phyloP scores from a whole-genome alignment of 1,140 invertebrate species.

The Artemia franciscana region DNA sequence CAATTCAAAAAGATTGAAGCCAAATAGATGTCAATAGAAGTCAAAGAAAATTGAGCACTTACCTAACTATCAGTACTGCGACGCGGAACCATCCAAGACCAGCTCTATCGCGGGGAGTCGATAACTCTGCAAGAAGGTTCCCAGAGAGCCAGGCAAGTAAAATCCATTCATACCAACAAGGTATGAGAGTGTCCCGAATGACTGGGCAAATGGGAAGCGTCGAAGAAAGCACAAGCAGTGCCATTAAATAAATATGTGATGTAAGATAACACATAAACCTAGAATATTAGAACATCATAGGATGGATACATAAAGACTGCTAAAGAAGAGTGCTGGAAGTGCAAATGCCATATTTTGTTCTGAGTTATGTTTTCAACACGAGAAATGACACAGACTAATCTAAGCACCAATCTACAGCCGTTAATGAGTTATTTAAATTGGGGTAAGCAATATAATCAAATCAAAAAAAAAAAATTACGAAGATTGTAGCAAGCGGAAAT shows the following conservation, averaged over 20 bases:
- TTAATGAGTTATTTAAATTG: too few species aligned
- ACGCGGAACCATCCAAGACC: conserved; percentile 62
- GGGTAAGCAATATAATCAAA: too few species aligned
- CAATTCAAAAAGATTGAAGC: conserved; percentile 16
- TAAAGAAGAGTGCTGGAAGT: too few species aligned
- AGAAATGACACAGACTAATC: too few species aligned
- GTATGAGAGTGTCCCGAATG: conserved; percentile 23
- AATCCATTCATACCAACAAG: conserved; percentile 70
- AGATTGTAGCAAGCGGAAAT: too few species aligned
- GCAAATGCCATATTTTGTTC: too few species aligned
- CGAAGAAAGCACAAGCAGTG: conserved; percentile 67
- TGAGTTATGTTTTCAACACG: too few species aligned
- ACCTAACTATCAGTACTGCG: conserved; percentile 3
- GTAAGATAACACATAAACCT: conserved; percentile 96
- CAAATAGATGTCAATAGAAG: conserved; percentile 10
- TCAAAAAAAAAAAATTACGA: too few species aligned
- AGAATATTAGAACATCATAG: not conserved
- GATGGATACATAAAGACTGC: too few species aligned
- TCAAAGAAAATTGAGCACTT: not conserved
- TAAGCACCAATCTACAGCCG: too few species aligned
- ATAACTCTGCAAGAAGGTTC: conserved; percentile 78
- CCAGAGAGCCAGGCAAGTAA: conserved; percentile 87
- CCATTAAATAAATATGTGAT: conserved; percentile 90
- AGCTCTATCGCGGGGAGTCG: conserved; percentile 83
- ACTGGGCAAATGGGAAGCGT: conserved; percentile 50